Base-by-base conservation (phyloP, 2,113 vertebrate species). In the Eublepharis macularius region DNA sequence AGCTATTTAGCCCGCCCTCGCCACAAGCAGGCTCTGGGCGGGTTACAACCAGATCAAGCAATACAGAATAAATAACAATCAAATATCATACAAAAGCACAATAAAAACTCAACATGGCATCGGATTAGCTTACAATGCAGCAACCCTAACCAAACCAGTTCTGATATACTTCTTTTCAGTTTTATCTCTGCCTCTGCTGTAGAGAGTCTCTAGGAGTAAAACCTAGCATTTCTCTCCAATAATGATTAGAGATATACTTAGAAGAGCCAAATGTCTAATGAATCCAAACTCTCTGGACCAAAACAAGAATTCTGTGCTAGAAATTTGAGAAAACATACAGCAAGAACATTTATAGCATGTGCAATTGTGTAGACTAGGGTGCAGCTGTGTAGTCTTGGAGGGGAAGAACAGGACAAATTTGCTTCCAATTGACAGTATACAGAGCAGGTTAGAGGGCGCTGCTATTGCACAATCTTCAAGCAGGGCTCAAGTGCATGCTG, bases 301-400 rank as follows among this genome's bases (percentile, higher is more conserved):
- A 49, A 45, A 29, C 41, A 47, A 83, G 66, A 69, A 69, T 34
- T 36, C 66, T 6, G 4, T 73, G 4, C 45, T 21, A 57, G n/a
- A 83, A 75, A 63, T 63, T 7, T 4, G 43, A 81, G 66, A 72
- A 74, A 29, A 90, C 21, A 70, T 77, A 73, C 80, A 79, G 16
- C 26, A 3, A 0, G 6, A 73, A 49, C 77, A 65, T 4, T 69
- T 76, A 80, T 73, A 87, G 82, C 78, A 85, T 24, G 79, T 45
- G 17, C 51, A 41, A 34, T 0, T 60, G 29, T 26, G 4, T 6
- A 60, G 17, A 19, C 1, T 84, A 70, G 9, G 82, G 79, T 17
- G 87, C 6, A 84, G 70, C 84, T 75, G 6, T 32, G 8, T 81
- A 76, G 41, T 86, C 82, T 83, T 85, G 57, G 79, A 80, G 2